phyloP scores from a whole-genome alignment of 1,140 invertebrate species.

The Lutraria rhynchaena region DNA sequence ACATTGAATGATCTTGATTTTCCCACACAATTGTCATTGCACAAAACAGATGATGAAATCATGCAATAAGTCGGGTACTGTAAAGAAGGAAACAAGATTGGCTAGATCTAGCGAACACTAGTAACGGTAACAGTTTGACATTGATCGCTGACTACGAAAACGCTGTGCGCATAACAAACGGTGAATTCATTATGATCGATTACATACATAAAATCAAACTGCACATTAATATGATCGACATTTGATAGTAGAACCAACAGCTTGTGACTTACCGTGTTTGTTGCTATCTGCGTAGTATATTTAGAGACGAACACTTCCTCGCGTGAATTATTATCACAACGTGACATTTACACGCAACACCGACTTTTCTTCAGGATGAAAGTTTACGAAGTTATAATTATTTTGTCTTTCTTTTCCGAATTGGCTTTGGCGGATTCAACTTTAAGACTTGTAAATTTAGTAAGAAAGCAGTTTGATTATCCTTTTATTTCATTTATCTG shows the following conservation, averaged over 20 bases:
- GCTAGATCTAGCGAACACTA: too few species aligned
- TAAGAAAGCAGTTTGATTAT: background rate
- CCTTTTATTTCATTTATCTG: too few species aligned
- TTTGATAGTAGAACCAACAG: background rate
- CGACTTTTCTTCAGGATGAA: background rate
- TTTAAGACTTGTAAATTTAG: conserved; percentile 12
- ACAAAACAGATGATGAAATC: too few species aligned
- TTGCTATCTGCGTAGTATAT: background rate
- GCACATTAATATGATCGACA: background rate
- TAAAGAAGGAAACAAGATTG: too few species aligned
- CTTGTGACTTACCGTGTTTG: background rate
- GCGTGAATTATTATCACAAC: background rate
- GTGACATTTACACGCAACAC: conserved; percentile 1
- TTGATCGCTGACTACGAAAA: too few species aligned
- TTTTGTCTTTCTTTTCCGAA: background rate
- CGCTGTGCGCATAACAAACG: too few species aligned
- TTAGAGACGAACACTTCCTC: background rate
- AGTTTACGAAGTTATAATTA: background rate
- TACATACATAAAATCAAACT: too few species aligned
- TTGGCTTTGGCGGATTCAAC: background rate
- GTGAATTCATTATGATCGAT: too few species aligned
- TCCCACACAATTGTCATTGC: too few species aligned
- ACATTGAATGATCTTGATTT: too few species aligned
- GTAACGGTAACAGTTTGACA: too few species aligned
- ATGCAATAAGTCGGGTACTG: too few species aligned